Evolutionary conservation across 2,797 vertebrate genomes (phyloP), one percentile per base, ranked within the genome.

Genomic region (Acanthurus tractus): DNA sequence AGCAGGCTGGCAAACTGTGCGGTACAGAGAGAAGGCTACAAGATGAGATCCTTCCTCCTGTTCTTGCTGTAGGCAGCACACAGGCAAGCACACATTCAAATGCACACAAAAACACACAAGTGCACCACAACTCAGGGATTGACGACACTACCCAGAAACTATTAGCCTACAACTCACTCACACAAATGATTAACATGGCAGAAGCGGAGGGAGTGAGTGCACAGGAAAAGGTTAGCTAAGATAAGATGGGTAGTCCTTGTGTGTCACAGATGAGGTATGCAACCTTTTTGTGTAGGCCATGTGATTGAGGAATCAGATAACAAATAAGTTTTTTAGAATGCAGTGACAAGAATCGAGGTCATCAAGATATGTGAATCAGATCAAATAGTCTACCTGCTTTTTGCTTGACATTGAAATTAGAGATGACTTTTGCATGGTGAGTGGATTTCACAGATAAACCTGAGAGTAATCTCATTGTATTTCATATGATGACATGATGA

Each of bases 301-400:
- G 44, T 42, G 34, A 76, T 53, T 0, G 9, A 15, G 25, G 49
- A 48, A 86, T 89, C 77, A 73, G 84, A 86, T 86, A 73, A 70
- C 79, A 45, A 38, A 58, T 44, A 70, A 36, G 74, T 82, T 82
- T 82, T 82, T 1, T 15, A 62, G 46, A 45, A 22, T 25, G 56
- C 5, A 8, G 56, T 23, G 20, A 58, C 65, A 38, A 13, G 57
- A 89, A 89, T 86, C 74, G 89, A 90, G 84, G 85, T 88, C 87
- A 82, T 75, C 74, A 89, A 80, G 81, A 89, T 83, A 81, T 83
- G 77, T 82, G 49, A 83, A 79, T 86, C 56, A 82, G 79, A 89
- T 34, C 29, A 34, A 3, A 34, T 6, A 34, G 29, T 34, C 6
- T 88, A 79, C 65, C 59, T 0, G 61, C 4, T 25, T 25, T 75